Conservation (phyloP, 2,113 vertebrate species). For the Synchiropus splendidus region DNA sequence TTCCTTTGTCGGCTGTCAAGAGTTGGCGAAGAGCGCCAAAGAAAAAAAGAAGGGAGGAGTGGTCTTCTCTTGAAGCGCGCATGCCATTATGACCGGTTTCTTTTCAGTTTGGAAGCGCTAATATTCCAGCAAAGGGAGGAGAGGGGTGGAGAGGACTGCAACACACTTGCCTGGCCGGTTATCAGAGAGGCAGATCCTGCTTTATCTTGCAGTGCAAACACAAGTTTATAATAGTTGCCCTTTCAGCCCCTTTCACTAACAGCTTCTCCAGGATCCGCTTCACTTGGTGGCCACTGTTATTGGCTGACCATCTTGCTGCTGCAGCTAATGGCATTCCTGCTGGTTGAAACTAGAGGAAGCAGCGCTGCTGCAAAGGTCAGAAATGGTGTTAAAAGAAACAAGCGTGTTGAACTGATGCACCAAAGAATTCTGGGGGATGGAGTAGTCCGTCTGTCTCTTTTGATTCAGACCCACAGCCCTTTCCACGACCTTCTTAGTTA, state of each 20-base stretch:
- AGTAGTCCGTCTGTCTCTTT: constrained; percentile 45
- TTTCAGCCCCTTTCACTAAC: constrained; percentile 37
- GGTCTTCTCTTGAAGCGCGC: too few species aligned
- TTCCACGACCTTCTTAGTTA: too few species aligned
- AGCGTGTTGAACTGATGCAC: constrained; percentile 32
- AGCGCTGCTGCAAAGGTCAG: constrained; percentile 39
- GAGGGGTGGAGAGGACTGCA: too few species aligned
- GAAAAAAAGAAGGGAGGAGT: too few species aligned
- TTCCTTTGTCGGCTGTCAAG: too few species aligned
- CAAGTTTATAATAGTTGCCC: constrained; percentile 46
- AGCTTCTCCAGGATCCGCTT: constrained; percentile 21
- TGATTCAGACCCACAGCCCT: constrained; percentile 26
- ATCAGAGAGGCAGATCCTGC: constrained; percentile 47
- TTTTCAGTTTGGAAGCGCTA: constrained; percentile 51
- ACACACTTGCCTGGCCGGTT: too few species aligned
- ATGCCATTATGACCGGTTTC: constrained; percentile 58
- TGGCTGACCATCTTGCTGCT: constrained; percentile 21
- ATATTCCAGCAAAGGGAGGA: constrained; percentile 48
- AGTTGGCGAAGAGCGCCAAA: too few species aligned
- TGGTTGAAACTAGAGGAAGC: constrained; percentile 27
- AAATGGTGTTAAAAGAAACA: constrained; percentile 49
- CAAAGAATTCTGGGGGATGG: constrained; percentile 49
- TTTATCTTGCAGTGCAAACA: constrained; percentile 63
- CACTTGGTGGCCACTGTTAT: constrained; percentile 29
- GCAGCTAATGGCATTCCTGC: constrained; percentile 29